Base-by-base conservation (phyloP, 2,888 invertebrate species). In the Boloria selene region DNA sequence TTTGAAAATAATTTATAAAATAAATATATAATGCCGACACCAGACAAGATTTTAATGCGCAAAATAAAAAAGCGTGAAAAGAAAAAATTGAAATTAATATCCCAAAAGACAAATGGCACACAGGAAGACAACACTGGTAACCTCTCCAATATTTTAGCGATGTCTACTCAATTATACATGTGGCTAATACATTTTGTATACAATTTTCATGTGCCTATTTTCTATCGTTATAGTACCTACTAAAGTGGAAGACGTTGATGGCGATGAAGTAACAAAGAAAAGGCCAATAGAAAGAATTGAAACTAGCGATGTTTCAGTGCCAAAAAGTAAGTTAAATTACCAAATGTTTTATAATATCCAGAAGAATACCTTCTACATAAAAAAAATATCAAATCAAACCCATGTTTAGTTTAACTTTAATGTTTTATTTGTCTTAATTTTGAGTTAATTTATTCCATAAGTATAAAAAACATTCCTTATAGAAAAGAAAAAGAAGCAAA, bases 11-110 rank as follows among this genome's bases (percentile, higher is more conserved):
- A 7, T 13, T 56, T 14, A 22, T 16, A 38, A 22, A 42, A 26
- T 2, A 47, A 13, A 45, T 26, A 31, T 17, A 79, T 68, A 75
- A 95, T 95, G 94, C 94, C 94, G 54, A 88, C 94, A 2, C 94
- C 94, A 64, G 95, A 96, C 70, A 95, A 95, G 86, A 93, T 96
- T 59, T 87, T 96, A 26, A 94, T 95, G 93, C 92, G 95, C 64
- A 96, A 96, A 87, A 96, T 96, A 44, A 96, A 95, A 72, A 96
- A 96, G 77, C 93, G 95, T 0, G 96, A 96, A 75, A 95, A 95
- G 75, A 94, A 94, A 72, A 96, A 95, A 79, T 79, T 94, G 31
- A 93, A 94, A 72, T 77, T 95, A 13, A 79, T 80, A 13, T 82
- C 83, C 60, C 75, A 94, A 74, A 94, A 95, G 79, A 90, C 94